A percentile compares a stretch with the other conserved stretches of the same genome.
phyloP scores from a whole-genome alignment of 2,888 invertebrate species.

The Lumbricus terrestris region DNA sequence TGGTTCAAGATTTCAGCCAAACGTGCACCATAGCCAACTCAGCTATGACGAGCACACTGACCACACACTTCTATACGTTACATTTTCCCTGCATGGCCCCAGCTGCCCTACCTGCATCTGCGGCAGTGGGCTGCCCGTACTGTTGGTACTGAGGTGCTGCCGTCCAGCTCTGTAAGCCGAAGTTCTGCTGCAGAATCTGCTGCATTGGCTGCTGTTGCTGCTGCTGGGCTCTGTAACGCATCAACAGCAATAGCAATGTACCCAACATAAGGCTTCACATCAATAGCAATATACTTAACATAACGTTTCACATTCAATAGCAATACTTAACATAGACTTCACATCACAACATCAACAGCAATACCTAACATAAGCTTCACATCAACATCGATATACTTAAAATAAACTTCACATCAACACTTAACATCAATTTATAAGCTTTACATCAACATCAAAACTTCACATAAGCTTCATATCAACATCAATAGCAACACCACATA shows the following conservation, averaged over 20 bases:
- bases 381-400: too few relatives aligned
- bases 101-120: conserved; percentile 25
- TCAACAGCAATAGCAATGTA: background rate
- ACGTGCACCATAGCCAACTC: too few relatives aligned
- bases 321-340: too few relatives aligned
- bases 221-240: conserved; percentile 14
- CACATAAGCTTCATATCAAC: background rate
- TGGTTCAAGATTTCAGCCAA: too few relatives aligned
- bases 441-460: background rate
- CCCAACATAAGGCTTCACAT: background rate
- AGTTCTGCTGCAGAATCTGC: conserved; percentile 19
- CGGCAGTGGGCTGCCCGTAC: conserved; percentile 8
- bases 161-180: conserved; percentile 14
- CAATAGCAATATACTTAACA: background rate
- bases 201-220: conserved; percentile 15
- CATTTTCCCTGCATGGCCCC: background rate
- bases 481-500: too few relatives aligned
- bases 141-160: conserved; percentile 19
- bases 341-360: too few relatives aligned
- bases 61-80: too few relatives aligned
- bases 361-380: too few relatives aligned
- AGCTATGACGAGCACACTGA: too few relatives aligned
- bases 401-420: too few relatives aligned
- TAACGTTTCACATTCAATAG: too few relatives aligned
- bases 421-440: too few relatives aligned